A percentile compares a stretch with the other conserved stretches of the same genome.
Conservation (phyloP, 2,888 invertebrate species). For the Andrena haemorrhoa region DNA sequence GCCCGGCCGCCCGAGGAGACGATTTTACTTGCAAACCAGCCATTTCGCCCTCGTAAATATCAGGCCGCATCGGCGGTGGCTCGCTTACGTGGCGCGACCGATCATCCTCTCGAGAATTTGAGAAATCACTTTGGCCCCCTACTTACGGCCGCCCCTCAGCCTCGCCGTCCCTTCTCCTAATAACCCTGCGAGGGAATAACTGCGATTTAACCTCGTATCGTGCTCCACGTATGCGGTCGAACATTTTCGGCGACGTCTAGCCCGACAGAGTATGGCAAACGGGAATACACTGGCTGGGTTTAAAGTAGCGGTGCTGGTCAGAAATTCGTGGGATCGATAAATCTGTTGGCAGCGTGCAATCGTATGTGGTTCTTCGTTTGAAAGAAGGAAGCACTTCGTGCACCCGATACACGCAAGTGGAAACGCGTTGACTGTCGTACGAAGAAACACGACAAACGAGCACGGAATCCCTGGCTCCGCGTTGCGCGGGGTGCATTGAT, state of each 20-base stretch:
- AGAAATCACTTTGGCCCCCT: constrained; percentile 63
- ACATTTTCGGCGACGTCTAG: not conserved
- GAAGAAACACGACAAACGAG: constrained; percentile 65
- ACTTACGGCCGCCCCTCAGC: not conserved
- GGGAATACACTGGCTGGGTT: not conserved
- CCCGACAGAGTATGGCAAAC: not conserved
- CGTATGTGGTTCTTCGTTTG: constrained; percentile 25
- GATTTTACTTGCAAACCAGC: constrained; percentile 77
- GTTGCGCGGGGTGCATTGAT: constrained; percentile 63
- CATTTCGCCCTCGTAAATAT: constrained; percentile 71
- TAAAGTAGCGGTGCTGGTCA: not conserved
- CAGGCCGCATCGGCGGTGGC: constrained; percentile 25
- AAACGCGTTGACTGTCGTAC: constrained; percentile 45
- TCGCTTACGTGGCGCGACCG: constrained; percentile 53
- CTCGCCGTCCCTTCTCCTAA: not conserved
- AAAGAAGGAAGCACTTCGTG: constrained; percentile 22
- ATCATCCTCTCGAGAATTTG: constrained; percentile 59
- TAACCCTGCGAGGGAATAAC: constrained; percentile 1
- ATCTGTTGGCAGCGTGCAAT: not conserved
- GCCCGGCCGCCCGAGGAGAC: constrained; percentile 57
- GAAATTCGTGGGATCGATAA: constrained; percentile 31
- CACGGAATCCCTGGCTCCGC: constrained; percentile 53
- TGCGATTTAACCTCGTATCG: constrained; percentile 17
- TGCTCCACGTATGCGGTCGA: not conserved
- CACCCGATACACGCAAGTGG: constrained; percentile 41